Percentiles rank a stretch among this genome's conserved stretches.
Conservation (phyloP, 92 coral and sea anemone genomes). For the Diadumene lineata region DNA sequence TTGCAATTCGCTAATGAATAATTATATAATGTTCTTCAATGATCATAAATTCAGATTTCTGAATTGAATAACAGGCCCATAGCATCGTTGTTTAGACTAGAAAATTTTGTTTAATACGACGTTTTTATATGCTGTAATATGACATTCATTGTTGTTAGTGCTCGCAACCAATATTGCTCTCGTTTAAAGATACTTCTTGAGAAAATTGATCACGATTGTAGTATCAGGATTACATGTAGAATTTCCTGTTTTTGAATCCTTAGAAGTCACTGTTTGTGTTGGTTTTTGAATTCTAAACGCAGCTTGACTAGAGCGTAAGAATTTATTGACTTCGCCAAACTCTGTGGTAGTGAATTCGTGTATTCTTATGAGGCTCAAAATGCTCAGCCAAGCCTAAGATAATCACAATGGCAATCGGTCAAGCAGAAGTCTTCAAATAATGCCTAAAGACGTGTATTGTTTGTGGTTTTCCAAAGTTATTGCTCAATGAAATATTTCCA, state of each 20-base stretch:
- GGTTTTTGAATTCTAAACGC: neutral
- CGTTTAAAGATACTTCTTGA: neutral
- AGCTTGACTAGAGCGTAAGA: neutral
- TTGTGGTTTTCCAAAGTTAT: neutral
- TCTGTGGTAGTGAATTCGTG: neutral
- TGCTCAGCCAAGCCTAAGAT: neutral
- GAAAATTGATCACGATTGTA: slow-evolving; percentile 3
- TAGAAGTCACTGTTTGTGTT: neutral
- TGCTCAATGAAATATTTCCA: slow-evolving; percentile 9
- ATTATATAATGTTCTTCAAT: neutral
- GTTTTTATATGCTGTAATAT: neutral
- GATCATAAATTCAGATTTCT: neutral
- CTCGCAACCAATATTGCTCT: neutral
- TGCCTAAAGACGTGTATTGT: neutral
- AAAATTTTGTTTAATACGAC: neutral
- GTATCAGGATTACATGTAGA: neutral
- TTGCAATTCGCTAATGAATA: neutral
- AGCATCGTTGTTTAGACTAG: neutral
- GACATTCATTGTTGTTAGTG: neutral
- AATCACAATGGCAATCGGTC: neutral
- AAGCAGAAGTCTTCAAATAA: neutral
- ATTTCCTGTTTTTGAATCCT: neutral
- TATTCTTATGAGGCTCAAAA: neutral
- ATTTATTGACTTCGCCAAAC: neutral
- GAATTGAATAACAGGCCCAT: neutral